Conservation (phyloP, 1,140 invertebrate species). For the Epicauta chinensis region DNA sequence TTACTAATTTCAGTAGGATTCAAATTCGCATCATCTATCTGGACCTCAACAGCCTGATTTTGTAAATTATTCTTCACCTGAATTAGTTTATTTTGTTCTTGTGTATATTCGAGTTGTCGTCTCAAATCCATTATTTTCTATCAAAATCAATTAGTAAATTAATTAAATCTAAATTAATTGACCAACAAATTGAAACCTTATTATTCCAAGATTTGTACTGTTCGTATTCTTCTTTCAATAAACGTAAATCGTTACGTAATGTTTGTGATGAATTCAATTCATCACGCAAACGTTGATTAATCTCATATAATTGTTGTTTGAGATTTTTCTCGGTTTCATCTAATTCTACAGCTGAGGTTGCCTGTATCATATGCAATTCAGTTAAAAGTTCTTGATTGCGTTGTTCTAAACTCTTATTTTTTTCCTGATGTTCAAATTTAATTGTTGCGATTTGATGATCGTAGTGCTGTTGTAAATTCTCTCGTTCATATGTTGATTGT, state of each 20-base stretch:
- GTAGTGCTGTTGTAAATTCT: too few relatives aligned
- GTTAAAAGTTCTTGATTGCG: constrained; percentile 4
- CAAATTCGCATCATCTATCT: too few relatives aligned
- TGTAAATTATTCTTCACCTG: not conserved
- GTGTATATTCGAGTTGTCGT: not conserved
- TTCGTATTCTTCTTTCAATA: too few relatives aligned
- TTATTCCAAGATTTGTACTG: too few relatives aligned
- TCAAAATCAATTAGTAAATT: too few relatives aligned
- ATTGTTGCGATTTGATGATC: not conserved
- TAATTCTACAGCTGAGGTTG: constrained; percentile 8
- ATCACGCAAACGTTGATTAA: constrained; percentile 5
- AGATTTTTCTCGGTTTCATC: constrained; percentile 12
- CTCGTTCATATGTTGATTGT: too few relatives aligned
- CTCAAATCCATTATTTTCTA: too few relatives aligned
- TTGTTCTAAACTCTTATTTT: not conserved
- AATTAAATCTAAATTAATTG: too few relatives aligned
- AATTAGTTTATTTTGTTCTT: not conserved
- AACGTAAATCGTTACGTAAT: too few relatives aligned
- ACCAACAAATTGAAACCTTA: too few relatives aligned
- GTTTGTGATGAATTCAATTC: too few relatives aligned
- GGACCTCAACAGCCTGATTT: not conserved
- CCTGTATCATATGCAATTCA: constrained; percentile 13
- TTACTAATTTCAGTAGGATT: too few relatives aligned
- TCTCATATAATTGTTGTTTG: constrained; percentile 7
- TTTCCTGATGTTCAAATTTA: not conserved